Evolutionary conservation across 2,797 vertebrate genomes (phyloP).

Genomic region (Brotula barbata): DNA sequence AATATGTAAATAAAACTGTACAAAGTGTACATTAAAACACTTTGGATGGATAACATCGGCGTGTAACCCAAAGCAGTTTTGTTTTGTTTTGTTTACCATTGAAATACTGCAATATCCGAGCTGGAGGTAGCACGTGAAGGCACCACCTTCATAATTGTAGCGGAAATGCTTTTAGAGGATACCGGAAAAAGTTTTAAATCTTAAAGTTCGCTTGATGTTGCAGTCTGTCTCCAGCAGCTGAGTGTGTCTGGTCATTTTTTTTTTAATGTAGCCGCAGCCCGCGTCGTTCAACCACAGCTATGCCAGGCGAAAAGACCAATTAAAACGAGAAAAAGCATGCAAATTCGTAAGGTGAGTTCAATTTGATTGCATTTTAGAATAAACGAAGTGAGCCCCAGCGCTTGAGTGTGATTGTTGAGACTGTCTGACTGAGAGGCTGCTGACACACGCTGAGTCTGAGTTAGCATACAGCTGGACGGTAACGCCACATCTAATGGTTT

Average conservation of each 20-base stretch:
- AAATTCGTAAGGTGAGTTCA: conserved; percentile 21
- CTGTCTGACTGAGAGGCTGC: no score
- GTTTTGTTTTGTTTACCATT: no score
- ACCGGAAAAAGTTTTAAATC: conserved; percentile 46
- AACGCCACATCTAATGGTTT: no score
- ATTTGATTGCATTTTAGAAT: background rate
- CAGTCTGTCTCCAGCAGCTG: conserved; percentile 2
- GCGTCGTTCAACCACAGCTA: background rate
- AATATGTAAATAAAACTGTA: no score
- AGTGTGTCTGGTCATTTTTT: rapidly evolving
- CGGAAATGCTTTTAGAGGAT: conserved; percentile 52
- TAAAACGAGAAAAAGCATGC: background rate
- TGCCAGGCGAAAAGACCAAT: background rate
- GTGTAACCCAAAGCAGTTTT: no score
- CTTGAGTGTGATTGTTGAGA: no score
- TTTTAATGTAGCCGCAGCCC: rapidly evolving
- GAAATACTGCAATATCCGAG: conserved; percentile 3
- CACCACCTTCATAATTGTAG: conserved; percentile 15
- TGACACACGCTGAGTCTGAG: no score
- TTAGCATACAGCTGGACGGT: no score
- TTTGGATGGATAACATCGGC: no score
- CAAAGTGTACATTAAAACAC: no score
- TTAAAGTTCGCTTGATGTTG: conserved; percentile 19
- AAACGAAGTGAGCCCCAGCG: background rate
- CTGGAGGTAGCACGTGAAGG: conserved; percentile 17